Evolutionary conservation across 1,140 invertebrate genomes (phyloP).

Genomic region (Anthonomus grandis): DNA sequence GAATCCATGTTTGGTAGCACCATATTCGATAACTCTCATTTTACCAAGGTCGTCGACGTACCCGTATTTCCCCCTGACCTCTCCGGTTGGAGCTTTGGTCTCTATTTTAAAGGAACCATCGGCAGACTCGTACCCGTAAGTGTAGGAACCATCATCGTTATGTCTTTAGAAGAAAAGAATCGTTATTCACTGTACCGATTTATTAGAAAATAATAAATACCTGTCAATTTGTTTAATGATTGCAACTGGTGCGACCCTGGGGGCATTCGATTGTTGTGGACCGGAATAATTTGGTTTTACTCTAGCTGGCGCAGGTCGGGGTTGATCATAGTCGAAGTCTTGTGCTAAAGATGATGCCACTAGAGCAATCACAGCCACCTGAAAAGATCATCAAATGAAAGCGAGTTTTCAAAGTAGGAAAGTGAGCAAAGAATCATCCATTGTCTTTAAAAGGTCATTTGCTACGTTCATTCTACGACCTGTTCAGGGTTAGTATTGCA

Average conservation of each 20-base stretch:
- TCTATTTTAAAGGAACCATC: constrained; percentile 85
- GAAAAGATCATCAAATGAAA: constrained; percentile 20
- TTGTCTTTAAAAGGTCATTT: too few species aligned
- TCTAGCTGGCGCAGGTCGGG: constrained; percentile 53
- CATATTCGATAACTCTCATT: constrained; percentile 81
- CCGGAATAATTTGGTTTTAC: constrained; percentile 46
- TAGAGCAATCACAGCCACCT: constrained; percentile 50
- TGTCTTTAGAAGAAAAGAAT: constrained; percentile 54
- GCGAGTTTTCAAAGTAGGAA: too few species aligned
- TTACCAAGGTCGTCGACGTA: constrained; percentile 81
- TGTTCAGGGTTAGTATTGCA: too few species aligned
- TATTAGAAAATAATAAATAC: constrained; percentile 41
- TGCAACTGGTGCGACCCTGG: constrained; percentile 66
- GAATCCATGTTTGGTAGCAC: constrained; percentile 82
- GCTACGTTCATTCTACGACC: too few species aligned
- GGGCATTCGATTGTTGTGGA: constrained; percentile 50
- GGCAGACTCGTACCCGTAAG: constrained; percentile 80
- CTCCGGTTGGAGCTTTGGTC: constrained; percentile 72
- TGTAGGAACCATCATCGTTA: constrained; percentile 83
- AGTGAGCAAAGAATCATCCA: too few species aligned
- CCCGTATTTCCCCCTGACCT: constrained; percentile 82
- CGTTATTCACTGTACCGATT: not conserved
- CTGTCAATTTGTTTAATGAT: constrained; percentile 83
- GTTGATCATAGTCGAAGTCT: constrained; percentile 58
- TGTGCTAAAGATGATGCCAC: constrained; percentile 51